A percentile compares a stretch with the other conserved stretches of the same genome.
These are phyloP conservation scores for Penelope pileata DNA, from an alignment of 2,113 vertebrate genomes.

Conservation along the genomic window DNA sequence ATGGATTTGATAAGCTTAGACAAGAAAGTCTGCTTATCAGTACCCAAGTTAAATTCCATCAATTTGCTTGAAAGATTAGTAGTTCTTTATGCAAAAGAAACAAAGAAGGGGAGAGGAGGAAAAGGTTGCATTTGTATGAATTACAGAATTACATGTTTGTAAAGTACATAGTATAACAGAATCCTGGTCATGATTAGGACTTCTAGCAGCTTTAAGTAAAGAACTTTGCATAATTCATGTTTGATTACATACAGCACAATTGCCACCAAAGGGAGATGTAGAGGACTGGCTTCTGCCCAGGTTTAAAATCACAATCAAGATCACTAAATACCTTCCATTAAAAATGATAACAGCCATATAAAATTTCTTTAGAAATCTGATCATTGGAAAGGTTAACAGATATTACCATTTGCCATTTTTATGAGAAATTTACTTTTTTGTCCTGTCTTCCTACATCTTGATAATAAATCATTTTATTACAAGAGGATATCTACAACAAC, in stretches of 20 bases:
- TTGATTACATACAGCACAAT: slow-evolving; percentile 20
- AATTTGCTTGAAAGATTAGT: slow-evolving; percentile 92
- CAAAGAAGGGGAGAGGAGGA: slow-evolving; percentile 55
- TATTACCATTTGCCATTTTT: background rate
- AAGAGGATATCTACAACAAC: background rate
- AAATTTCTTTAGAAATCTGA: background rate
- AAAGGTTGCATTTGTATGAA: slow-evolving; percentile 46
- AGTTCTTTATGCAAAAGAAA: slow-evolving; percentile 83
- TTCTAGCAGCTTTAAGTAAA: background rate
- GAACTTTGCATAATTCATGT: background rate
- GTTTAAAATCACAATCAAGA: background rate
- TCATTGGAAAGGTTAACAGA: background rate
- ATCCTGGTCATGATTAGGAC: background rate
- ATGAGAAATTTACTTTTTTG: background rate
- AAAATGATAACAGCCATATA: background rate
- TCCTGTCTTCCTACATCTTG: background rate
- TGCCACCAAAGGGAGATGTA: background rate
- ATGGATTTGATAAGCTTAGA: slow-evolving; percentile 99
- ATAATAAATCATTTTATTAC: background rate
- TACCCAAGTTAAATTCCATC: slow-evolving; percentile 97
- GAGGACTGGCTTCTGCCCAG: background rate
- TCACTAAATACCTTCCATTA: background rate
- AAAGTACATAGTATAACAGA: slow-evolving; percentile 32
- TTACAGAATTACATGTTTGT: slow-evolving; percentile 23
- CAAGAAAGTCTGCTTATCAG: slow-evolving; percentile 99